Evolutionary conservation across 2,888 invertebrate genomes (phyloP), one percentile per base, ranked within the genome.

Genomic region (Resseliella maxima): DNA sequence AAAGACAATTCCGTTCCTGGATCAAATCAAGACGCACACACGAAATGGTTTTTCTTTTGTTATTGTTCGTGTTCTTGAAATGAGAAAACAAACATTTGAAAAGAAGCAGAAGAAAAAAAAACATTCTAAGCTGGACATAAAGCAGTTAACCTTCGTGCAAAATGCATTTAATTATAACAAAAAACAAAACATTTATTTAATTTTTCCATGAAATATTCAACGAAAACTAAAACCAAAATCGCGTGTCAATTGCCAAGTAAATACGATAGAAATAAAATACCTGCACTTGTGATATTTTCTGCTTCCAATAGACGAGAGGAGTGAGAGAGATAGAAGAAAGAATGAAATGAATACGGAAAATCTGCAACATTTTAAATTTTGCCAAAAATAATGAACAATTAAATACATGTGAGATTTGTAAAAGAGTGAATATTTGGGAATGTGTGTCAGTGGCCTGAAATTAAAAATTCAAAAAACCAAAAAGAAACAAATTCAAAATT

Each of bases 91-190:
- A 24, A 59, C 3, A 24, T 24, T 1, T 3, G 24, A 59, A 59
- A 24, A 24, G 2, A 50, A 50, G 8, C 59, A 59, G 1, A 59
- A 24, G 5, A 1, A 59, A n/a, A n/a, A n/a, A n/a, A n/a, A n/a
- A n/a, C n/a, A n/a, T n/a, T n/a, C n/a, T n/a, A n/a, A n/a, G n/a
- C 12, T 59, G 2, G 59, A 59, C 24, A 2, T 31, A 72, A 15
- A 27, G 72, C n/a, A 6, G 35, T 27, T 72, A 72, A 72, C 72
- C 72, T 72, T 72, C 72, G 72, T 72, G 35, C 2, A 72, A n/a
- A 59, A n/a, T 24, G 59, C 59, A 72, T 31, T 59, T 72, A 72
- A 72, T 72, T 72, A 72, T 10, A 72, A 72, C 12, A 31, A 3
- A 35, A 24, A 27, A 6, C 21, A 24, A 59, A 24, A 24, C 24